Percentiles rank a stretch among this genome's conserved stretches.
Conservation (phyloP, 2,888 invertebrate genomes). For the Lottia gigantea region DNA sequence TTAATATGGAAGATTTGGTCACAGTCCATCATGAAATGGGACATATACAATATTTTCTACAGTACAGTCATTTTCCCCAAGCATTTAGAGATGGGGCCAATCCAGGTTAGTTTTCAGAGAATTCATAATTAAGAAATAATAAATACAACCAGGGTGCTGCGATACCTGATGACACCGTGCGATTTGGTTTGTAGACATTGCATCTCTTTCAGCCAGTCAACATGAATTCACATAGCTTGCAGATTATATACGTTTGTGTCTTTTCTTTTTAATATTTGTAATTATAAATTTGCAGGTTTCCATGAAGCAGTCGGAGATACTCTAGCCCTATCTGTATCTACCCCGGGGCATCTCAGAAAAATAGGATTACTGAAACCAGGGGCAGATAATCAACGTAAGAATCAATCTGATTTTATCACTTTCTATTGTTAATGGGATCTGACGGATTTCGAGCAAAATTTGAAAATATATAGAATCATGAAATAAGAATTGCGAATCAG, state of each 20-base stretch:
- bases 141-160: too few species aligned
- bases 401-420: too few species aligned
- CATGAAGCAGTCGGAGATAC: conserved; percentile 66
- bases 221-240: too few species aligned
- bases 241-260: too few species aligned
- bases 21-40: conserved; percentile 67
- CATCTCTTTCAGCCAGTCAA: too few species aligned
- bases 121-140: neutral
- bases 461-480: too few species aligned
- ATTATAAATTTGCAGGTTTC: conserved; percentile 46
- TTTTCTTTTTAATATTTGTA: too few species aligned
- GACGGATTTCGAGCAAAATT: too few species aligned
- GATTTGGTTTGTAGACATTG: too few species aligned
- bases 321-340: conserved; percentile 56
- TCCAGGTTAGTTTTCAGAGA: conserved; percentile 73
- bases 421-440: too few species aligned
- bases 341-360: conserved; percentile 52
- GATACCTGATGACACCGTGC: too few species aligned
- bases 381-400: neutral
- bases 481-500: too few species aligned
- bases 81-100: conserved; percentile 83
- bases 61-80: conserved; percentile 61
- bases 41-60: conserved; percentile 62
- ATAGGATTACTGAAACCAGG: conserved; percentile 31
- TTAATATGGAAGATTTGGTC: conserved; percentile 54